A percentile compares a stretch with the other conserved stretches of the same genome.
Conservation (phyloP, 2,797 vertebrate species). For the Novumbra hubbsi region DNA sequence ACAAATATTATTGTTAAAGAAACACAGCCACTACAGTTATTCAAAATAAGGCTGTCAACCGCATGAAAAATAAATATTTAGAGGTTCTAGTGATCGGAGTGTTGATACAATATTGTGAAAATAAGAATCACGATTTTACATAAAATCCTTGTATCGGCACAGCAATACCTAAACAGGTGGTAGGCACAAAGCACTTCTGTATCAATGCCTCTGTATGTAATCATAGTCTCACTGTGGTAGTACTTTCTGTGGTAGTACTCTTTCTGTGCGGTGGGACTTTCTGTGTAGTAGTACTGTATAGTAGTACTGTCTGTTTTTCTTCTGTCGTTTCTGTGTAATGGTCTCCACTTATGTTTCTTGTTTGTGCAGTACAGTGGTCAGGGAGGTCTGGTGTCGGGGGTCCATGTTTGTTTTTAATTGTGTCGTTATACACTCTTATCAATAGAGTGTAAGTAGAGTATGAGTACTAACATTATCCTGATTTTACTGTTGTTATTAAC, state of each 20-base stretch:
- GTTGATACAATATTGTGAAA: too few relatives aligned
- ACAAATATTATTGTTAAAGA: too few relatives aligned
- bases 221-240: constrained; percentile 58
- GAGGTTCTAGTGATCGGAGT: too few relatives aligned
- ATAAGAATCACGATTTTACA: too few relatives aligned
- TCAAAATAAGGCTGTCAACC: too few relatives aligned
- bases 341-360: constrained; percentile 53
- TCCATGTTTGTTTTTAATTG: constrained; percentile 48
- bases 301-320: constrained; percentile 40
- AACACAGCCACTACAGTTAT: too few relatives aligned
- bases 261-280: constrained; percentile 43
- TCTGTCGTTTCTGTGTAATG: constrained; percentile 55
- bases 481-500: background rate
- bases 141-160: too few relatives aligned
- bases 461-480: background rate
- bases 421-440: constrained; percentile 8
- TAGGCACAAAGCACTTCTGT: constrained; percentile 66
- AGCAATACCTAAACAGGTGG: constrained; percentile 70
- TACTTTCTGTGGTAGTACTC: constrained; percentile 43
- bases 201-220: constrained; percentile 65
- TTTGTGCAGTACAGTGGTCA: constrained; percentile 52
- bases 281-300: constrained; percentile 62
- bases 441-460: background rate
- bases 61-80: too few relatives aligned
- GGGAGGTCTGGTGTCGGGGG: constrained; percentile 54